A percentile compares a stretch with the other conserved stretches of the same genome.
Evolutionary conservation across 2,113 vertebrate genomes (phyloP).

Genomic region (Herpailurus yagouaroundi): DNA sequence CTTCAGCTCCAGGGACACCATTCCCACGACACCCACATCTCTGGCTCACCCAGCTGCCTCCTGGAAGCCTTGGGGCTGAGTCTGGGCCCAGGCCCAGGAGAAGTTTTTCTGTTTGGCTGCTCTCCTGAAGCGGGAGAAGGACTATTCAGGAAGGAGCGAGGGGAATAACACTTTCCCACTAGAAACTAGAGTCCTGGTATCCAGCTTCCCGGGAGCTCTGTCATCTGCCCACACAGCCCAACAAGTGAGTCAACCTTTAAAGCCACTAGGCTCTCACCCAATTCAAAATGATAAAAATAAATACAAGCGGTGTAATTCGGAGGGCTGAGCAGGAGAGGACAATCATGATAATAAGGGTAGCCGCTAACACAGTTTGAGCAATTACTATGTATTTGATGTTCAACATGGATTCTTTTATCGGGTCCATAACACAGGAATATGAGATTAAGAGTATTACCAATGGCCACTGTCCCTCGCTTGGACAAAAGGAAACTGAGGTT

Average conservation of each 20-base stretch:
- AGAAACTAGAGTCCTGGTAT: not conserved
- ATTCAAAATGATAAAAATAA: conserved; percentile 63
- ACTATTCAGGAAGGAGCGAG: not conserved
- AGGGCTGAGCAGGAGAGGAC: conserved; percentile 34
- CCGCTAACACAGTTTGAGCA: not conserved
- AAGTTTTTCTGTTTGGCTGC: not conserved
- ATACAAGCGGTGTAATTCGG: not conserved
- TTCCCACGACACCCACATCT: not conserved
- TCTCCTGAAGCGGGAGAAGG: not conserved
- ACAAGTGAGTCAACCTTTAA: conserved; percentile 23
- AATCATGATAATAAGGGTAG: not conserved
- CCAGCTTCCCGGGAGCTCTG: not conserved
- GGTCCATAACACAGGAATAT: not conserved
- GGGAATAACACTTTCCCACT: not conserved
- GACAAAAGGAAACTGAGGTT: not conserved
- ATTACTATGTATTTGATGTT: not conserved
- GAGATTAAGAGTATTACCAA: not conserved
- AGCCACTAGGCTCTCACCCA: not conserved
- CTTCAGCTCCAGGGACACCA: not conserved
- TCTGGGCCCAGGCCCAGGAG: not conserved
- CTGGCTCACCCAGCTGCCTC: not conserved
- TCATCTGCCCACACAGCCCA: not conserved
- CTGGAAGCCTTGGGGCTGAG: not conserved
- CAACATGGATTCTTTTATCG: not conserved
- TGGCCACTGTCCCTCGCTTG: not conserved